A percentile compares a stretch with the other conserved stretches of the same genome.
Conservation (phyloP, 2,888 invertebrate species). For the Sisyra terminalis region DNA sequence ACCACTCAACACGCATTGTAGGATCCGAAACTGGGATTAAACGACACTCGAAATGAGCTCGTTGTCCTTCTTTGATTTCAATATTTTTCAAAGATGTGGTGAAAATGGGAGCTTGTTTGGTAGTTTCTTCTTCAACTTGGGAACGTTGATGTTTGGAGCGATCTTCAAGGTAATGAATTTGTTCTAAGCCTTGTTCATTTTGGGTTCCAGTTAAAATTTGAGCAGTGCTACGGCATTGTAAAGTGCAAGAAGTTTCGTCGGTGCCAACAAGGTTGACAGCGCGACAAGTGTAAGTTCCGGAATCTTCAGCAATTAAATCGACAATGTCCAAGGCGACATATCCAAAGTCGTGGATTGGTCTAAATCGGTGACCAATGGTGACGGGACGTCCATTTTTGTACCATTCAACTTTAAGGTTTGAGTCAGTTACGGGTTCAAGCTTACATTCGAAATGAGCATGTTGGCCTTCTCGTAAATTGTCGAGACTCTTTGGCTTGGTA, state of each 20-base stretch:
- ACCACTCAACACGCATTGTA: conserved; percentile 91
- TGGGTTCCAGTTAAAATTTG: conserved; percentile 74
- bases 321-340: conserved; percentile 95
- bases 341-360: conserved; percentile 95
- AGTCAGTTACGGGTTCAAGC: conserved; percentile 90
- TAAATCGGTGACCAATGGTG: conserved; percentile 85
- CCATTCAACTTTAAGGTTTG: conserved; percentile 94
- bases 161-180: conserved; percentile 81
- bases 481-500: conserved; percentile 73
- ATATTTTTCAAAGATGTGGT: conserved; percentile 83
- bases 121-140: conserved; percentile 64
- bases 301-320: conserved; percentile 91
- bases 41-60: conserved; percentile 88
- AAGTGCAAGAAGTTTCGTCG: conserved; percentile 64
- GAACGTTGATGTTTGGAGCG: conserved; percentile 57
- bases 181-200: conserved; percentile 75
- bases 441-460: conserved; percentile 97
- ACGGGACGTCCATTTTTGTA: conserved; percentile 88
- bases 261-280: conserved; percentile 82
- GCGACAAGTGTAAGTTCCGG: conserved; percentile 83
- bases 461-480: conserved; percentile 72
- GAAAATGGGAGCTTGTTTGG: conserved; percentile 83
- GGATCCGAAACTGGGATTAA: conserved; percentile 88
- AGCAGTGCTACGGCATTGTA: conserved; percentile 57
- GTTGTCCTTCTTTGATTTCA: conserved; percentile 85